Conservation (phyloP, 37 sponge, comb jelly and placozoan species). For the Tethya wilhelma region DNA sequence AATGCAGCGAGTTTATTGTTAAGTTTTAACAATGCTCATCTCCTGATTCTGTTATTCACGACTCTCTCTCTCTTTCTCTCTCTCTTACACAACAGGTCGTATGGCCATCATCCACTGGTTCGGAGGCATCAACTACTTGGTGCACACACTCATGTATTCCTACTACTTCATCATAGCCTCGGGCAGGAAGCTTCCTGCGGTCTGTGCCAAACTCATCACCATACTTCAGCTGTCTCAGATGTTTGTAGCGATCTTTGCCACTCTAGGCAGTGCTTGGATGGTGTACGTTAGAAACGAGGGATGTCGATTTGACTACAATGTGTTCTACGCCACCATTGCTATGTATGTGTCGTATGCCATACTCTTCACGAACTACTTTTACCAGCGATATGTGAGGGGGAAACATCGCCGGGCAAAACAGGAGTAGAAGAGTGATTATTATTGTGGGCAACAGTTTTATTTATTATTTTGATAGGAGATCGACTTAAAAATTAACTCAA, state of each 20-base stretch:
- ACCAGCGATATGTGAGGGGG: conserved; percentile 77
- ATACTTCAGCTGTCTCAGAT: conserved; percentile 91
- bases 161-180: conserved; percentile 87
- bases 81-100: too few relatives aligned
- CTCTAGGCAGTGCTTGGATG: not conserved
- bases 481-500: too few relatives aligned
- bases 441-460: too few relatives aligned
- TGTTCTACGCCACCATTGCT: conserved; percentile 27
- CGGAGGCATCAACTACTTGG: conserved; percentile 78
- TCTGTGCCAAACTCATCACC: conserved; percentile 80
- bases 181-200: conserved; percentile 57
- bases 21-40: too few relatives aligned
- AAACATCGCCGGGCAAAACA: too few relatives aligned
- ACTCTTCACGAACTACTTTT: conserved; percentile 79
- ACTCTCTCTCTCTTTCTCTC: too few relatives aligned
- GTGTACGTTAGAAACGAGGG: not conserved
- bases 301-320: conserved; percentile 24
- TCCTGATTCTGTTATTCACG: too few relatives aligned
- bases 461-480: too few relatives aligned
- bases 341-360: conserved; percentile 86
- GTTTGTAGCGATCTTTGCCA: conserved; percentile 79
- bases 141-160: conserved; percentile 94
- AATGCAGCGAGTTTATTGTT: too few relatives aligned
- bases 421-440: too few relatives aligned
- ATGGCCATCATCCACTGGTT: conserved; percentile 73